phyloP scores from a whole-genome alignment of 2,888 invertebrate genomes.

The Epirrhoe alternata region DNA sequence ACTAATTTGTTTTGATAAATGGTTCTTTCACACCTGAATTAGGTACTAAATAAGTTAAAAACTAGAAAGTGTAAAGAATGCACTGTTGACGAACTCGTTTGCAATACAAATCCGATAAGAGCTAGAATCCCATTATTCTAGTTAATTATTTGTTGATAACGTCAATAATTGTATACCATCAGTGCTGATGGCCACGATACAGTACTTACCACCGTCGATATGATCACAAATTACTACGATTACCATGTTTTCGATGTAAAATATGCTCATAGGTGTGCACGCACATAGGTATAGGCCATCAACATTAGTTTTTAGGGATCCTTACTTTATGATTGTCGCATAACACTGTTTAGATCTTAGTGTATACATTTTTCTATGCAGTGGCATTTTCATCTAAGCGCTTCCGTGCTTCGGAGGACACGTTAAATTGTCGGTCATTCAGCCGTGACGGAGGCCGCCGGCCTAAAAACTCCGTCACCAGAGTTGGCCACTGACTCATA shows the following conservation, averaged over 20 bases:
- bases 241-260: neutral
- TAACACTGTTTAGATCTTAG: too few species aligned
- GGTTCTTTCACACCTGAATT: neutral
- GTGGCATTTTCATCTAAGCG: too few species aligned
- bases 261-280: constrained; percentile 2
- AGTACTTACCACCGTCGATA: constrained; percentile 20
- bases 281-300: neutral
- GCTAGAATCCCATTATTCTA: constrained; percentile 2
- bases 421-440: too few species aligned
- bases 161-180: constrained; percentile 20
- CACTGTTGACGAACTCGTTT: constrained; percentile 14
- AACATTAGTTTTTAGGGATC: neutral
- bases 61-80: constrained; percentile 17
- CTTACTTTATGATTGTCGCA: too few species aligned
- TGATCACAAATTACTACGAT: constrained; percentile 8
- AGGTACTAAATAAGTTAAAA: constrained; percentile 1
- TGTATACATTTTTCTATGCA: too few species aligned
- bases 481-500: too few species aligned
- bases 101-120: constrained; percentile 24
- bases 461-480: too few species aligned
- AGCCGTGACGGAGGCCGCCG: too few species aligned
- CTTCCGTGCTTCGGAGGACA: too few species aligned
- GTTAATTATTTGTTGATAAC: constrained; percentile 22
- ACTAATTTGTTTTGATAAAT: neutral
- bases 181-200: constrained; percentile 14